phyloP scores from a whole-genome alignment of 2,113 vertebrate genomes.

The Casuarius casuarius region DNA sequence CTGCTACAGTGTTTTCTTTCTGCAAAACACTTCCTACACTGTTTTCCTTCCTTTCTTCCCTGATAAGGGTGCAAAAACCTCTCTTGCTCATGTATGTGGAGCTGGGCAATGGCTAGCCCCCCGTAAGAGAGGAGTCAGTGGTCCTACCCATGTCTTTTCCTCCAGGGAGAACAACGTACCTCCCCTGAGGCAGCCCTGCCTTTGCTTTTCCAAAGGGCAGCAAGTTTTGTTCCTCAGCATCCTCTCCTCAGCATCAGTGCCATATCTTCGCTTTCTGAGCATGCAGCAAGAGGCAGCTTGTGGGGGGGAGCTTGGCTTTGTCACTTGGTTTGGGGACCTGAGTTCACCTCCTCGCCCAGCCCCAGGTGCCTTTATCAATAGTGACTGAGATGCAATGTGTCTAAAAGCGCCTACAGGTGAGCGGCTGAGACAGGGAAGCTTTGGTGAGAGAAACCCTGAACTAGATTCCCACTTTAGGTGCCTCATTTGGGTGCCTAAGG shows the following conservation, averaged over 20 bases:
- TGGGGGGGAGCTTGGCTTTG: background rate
- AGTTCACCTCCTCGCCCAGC: background rate
- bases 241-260: fast-evolving
- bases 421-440: fast-evolving
- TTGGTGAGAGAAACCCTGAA: background rate
- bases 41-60: background rate
- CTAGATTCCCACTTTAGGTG: background rate
- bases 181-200: background rate
- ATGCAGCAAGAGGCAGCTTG: too few relatives aligned
- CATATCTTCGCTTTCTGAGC: background rate
- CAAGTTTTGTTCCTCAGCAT: background rate
- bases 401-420: background rate
- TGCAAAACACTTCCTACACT: background rate
- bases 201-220: background rate
- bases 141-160: background rate
- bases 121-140: too few relatives aligned
- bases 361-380: background rate
- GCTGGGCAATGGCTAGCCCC: background rate
- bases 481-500: background rate
- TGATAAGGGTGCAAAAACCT: background rate
- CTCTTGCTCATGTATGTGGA: fast-evolving
- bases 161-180: background rate
- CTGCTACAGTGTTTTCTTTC: fast-evolving
- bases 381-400: background rate
- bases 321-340: background rate